A percentile compares a stretch with the other conserved stretches of the same genome.
Conservation (phyloP, 2,113 vertebrate species). For the Corythornis vintsioides region DNA sequence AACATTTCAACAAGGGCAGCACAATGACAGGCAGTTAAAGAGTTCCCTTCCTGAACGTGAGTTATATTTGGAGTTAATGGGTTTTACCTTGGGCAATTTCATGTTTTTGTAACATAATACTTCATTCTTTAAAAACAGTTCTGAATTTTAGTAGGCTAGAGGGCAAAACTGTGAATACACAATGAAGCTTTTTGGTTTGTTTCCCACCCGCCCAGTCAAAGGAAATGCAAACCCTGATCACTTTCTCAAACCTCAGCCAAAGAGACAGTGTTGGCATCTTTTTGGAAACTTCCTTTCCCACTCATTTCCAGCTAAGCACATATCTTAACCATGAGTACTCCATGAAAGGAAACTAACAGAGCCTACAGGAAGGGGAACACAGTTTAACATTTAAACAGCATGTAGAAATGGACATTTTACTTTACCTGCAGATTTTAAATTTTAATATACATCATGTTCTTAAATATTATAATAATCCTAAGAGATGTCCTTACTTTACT, state of each 20-base stretch:
- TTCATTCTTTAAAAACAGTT: conserved; percentile 43
- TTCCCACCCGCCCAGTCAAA: not conserved
- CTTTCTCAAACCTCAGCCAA: conserved; percentile 3
- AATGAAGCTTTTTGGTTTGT: conserved; percentile 10
- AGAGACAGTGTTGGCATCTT: conserved; percentile 12
- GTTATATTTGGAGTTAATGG: conserved; percentile 65
- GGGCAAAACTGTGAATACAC: conserved; percentile 30
- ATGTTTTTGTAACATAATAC: conserved; percentile 39
- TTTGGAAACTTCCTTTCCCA: conserved; percentile 19
- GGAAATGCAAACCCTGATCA: conserved; percentile 28
- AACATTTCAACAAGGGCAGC: conserved; percentile 65
- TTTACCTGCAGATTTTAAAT: not conserved
- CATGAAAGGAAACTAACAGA: not conserved
- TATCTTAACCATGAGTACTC: not conserved
- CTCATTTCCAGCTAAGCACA: not conserved
- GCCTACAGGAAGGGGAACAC: not conserved
- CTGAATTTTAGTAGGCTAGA: conserved; percentile 32
- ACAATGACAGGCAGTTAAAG: conserved; percentile 65
- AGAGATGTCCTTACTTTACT: not conserved
- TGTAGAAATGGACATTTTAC: not conserved
- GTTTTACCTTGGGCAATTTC: conserved; percentile 65
- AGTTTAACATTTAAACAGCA: conserved; percentile 15
- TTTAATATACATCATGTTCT: not conserved
- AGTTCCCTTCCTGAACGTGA: conserved; percentile 55
- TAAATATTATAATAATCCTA: not conserved